Conservation (phyloP, 2,797 vertebrate species). For the Tachyglossus aculeatus region DNA sequence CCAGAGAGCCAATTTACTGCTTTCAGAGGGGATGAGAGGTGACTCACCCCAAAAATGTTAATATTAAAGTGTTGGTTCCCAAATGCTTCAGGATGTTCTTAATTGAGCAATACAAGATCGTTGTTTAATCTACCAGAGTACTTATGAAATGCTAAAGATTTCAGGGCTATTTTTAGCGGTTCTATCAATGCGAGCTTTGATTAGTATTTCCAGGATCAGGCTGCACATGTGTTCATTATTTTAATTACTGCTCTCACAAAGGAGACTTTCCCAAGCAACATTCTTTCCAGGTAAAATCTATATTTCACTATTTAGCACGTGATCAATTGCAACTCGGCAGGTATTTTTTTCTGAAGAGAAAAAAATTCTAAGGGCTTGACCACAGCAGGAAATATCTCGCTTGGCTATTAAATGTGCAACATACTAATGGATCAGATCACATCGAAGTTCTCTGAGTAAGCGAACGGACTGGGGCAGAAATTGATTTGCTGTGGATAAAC, state of each 20-base stretch:
- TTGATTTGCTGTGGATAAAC: no score
- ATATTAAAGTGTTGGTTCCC: constrained; percentile 3
- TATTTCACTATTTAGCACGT: not conserved
- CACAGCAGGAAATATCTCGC: not conserved
- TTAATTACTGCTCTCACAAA: not conserved
- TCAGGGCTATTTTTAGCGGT: not conserved
- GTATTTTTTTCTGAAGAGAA: no score
- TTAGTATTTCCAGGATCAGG: not conserved
- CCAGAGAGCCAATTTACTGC: constrained; percentile 43
- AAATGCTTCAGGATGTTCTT: not conserved
- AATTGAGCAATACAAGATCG: constrained; percentile 4
- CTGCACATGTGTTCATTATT: not conserved
- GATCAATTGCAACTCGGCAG: no score
- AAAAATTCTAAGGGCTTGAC: constrained; percentile 21
- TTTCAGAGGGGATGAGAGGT: constrained; percentile 18
- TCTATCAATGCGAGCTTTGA: not conserved
- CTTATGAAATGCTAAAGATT: not conserved
- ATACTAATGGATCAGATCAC: no score
- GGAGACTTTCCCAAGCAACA: not conserved
- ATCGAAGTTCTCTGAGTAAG: no score
- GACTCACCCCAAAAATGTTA: constrained; percentile 17
- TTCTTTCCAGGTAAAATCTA: not conserved
- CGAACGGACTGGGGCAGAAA: no score
- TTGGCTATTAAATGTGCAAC: rapidly evolving
- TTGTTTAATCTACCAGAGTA: not conserved